These are phyloP conservation scores for Echiichthys vipera DNA, from an alignment of 2,797 vertebrate species.

Conservation along the genomic window DNA sequence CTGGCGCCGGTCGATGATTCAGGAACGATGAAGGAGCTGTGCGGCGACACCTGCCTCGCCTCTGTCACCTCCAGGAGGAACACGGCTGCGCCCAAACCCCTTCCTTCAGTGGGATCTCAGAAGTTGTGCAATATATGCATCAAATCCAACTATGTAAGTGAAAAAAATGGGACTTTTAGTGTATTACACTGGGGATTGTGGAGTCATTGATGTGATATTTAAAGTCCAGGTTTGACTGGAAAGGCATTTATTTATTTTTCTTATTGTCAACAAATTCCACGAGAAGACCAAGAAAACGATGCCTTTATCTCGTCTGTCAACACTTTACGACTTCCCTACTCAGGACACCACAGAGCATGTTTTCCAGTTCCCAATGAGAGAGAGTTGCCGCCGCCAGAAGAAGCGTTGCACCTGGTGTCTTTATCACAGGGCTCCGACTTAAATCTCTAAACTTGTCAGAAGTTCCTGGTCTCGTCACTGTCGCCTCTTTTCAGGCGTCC, in stretches of 20 bases:
- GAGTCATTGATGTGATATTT: background rate
- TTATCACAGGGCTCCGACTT: too few relatives aligned
- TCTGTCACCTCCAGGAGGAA: conserved; percentile 85
- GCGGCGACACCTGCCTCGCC: conserved; percentile 90
- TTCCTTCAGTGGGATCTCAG: too few relatives aligned
- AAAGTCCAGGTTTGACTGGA: background rate
- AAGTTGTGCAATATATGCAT: conserved; percentile 89
- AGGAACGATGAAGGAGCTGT: conserved; percentile 89
- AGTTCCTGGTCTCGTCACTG: too few relatives aligned
- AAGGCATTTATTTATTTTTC: background rate
- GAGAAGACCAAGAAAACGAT: background rate
- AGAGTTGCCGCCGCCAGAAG: too few relatives aligned
- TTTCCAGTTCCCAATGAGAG: too few relatives aligned
- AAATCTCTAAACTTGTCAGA: too few relatives aligned
- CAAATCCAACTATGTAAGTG: conserved; percentile 86
- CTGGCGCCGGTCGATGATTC: conserved; percentile 89
- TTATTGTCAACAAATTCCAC: background rate
- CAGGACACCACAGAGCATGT: too few relatives aligned
- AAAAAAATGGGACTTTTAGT: background rate
- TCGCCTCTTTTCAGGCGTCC: too few relatives aligned
- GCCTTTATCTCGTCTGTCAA: background rate
- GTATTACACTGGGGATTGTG: background rate
- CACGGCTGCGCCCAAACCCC: conserved; percentile 11
- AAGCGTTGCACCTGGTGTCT: too few relatives aligned
- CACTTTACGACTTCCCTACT: background rate